Conservation (phyloP, 2,797 vertebrate genomes). For the Danio aesculapii region DNA sequence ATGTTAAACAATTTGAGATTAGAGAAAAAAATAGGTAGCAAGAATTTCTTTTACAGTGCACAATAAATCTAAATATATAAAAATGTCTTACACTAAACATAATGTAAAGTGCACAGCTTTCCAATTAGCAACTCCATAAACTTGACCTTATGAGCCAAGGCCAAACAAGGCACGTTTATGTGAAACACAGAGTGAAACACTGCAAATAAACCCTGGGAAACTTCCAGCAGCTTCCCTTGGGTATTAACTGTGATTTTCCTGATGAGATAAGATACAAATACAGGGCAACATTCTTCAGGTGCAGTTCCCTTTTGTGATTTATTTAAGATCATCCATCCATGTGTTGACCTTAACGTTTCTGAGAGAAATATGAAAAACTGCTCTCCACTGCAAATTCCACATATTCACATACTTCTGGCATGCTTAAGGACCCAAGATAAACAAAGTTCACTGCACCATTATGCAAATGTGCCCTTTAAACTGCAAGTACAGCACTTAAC, state of each 20-base stretch:
- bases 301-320: not conserved
- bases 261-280: constrained; percentile 9
- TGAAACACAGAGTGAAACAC: not conserved
- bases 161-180: not conserved
- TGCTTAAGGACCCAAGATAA: constrained; percentile 23
- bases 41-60: too few species aligned
- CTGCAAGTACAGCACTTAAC: not conserved
- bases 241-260: not conserved
- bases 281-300: not conserved
- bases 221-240: not conserved
- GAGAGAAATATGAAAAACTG: constrained; percentile 19
- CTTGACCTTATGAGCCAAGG: too few species aligned
- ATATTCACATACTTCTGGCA: constrained; percentile 29
- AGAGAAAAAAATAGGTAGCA: too few species aligned
- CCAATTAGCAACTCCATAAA: too few species aligned
- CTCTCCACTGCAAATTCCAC: not conserved
- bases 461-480: constrained; percentile 43
- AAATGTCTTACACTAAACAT: too few species aligned
- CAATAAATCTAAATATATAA: too few species aligned
- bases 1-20: too few species aligned
- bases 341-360: constrained; percentile 29
- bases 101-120: too few species aligned
- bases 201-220: not conserved
- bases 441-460: constrained; percentile 44
- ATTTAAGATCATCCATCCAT: not conserved